A percentile compares a stretch with the other conserved stretches of the same genome.
phyloP scores from a whole-genome alignment of 1,140 invertebrate genomes.

The Physella acuta region DNA sequence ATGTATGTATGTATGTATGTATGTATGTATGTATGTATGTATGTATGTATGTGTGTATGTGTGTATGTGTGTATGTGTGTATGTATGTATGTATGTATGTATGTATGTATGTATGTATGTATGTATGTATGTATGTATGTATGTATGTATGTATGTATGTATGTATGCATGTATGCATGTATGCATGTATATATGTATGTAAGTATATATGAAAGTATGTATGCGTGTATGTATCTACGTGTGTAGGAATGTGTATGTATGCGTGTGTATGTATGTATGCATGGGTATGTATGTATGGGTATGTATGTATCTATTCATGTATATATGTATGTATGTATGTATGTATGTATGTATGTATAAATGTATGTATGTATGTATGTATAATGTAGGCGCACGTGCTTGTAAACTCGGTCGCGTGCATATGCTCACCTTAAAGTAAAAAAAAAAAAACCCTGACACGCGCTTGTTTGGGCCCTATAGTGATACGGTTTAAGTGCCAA shows the following conservation, averaged over 20 bases:
- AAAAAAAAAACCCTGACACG: no score
- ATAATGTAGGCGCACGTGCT: no score
- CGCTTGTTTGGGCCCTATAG: no score
- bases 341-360: no score
- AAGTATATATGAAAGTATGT: not conserved
- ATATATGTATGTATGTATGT: no score
- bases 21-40: not conserved
- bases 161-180: not conserved
- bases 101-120: not conserved
- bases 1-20: not conserved
- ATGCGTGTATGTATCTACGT: not conserved
- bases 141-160: not conserved
- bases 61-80: not conserved
- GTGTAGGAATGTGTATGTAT: not conserved
- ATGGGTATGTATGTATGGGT: no score
- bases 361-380: no score
- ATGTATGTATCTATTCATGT: no score
- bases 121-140: not conserved
- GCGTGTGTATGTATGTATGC: not conserved
- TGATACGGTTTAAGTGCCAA: no score
- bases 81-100: not conserved
- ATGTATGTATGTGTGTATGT: constrained; percentile 11
- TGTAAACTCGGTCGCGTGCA: no score
- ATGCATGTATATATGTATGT: not conserved
- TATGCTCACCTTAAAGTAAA: no score